A percentile compares a stretch with the other conserved stretches of the same genome.
Evolutionary conservation across 2,113 vertebrate species (phyloP).

Genomic region (Chlorocebus sabaeus): DNA sequence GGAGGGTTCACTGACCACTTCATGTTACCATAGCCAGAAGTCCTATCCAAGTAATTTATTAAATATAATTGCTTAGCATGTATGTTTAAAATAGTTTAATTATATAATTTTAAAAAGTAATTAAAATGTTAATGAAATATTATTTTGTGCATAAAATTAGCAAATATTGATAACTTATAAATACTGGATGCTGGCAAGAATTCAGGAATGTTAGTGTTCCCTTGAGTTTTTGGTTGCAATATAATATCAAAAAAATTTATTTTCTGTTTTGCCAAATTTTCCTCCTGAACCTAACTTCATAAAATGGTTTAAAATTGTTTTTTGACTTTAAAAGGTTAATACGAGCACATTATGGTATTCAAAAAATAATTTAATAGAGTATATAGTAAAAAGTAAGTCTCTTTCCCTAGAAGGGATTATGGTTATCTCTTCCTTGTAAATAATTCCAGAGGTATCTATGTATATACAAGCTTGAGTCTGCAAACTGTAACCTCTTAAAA

Average conservation of each 20-base stretch:
- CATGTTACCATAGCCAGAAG: background rate
- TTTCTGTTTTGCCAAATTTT: background rate
- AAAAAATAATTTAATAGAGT: background rate
- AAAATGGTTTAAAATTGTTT: background rate
- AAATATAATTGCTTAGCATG: background rate
- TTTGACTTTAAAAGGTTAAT: background rate
- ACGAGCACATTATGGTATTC: background rate
- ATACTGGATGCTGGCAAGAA: background rate
- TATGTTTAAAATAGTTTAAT: background rate
- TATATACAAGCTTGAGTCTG: background rate
- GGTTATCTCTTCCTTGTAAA: background rate
- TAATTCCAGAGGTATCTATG: background rate
- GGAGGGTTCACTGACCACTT: background rate
- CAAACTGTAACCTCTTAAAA: background rate
- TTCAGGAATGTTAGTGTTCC: background rate
- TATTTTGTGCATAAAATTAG: background rate
- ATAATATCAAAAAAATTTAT: background rate
- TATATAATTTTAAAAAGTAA: background rate
- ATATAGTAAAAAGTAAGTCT: background rate
- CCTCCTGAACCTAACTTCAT: background rate
- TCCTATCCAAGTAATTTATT: background rate
- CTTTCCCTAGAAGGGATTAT: background rate
- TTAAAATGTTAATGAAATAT: background rate
- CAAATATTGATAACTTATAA: background rate
- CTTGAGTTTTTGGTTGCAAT: background rate